Evolutionary conservation across 2,888 invertebrate genomes (phyloP), one percentile per base, ranked within the genome.

Genomic region (Pimpla rufipes): DNA sequence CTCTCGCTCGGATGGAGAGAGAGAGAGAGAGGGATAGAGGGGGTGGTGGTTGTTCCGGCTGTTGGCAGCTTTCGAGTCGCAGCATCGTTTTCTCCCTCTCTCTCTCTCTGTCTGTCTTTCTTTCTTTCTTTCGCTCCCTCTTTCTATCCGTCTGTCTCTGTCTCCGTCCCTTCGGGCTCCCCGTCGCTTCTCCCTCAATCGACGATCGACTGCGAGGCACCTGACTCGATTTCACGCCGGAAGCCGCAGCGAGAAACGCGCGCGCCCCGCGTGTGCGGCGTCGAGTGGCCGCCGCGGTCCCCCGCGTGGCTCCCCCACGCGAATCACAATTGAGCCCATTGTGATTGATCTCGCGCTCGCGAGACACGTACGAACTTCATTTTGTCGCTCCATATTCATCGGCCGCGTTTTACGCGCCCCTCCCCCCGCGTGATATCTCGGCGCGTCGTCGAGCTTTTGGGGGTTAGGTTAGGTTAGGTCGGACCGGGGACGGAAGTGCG

Each of bases 11-110:
- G 29, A 29, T 2, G 2, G 29, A 29, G 29, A 29, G 29, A 29
- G 29, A 29, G 29, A 29, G 29, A 29, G 29, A 29, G 29, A 29
- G 40, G 40, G 40, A 23, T 21, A 37, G 70, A 42, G 57, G 68
- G 75, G 76, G 76, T 70, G 81, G 76, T 81, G 59, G 74, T 79
- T 40, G 67, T 66, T 79, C 23, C 16, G 37, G 37, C 7, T 35
- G n/a, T 59, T 16, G 29, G 23, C 23, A 23, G 55, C 23, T 23
- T 23, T 13, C n/a, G n/a, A n/a, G n/a, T n/a, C n/a, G 13, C 2
- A 21, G 55, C 55, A 23, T 23, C 29, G 29, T 29, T 29, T 29
- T 45, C 68, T 77, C 29, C 13, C 70, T 57, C 40, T 37, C 0
- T 45, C 64, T 50, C 64, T 47, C 37, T 16, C 42, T n/a, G n/a